Evolutionary conservation across 2,113 vertebrate genomes (phyloP).

Genomic region (Erpornis zantholeuca): DNA sequence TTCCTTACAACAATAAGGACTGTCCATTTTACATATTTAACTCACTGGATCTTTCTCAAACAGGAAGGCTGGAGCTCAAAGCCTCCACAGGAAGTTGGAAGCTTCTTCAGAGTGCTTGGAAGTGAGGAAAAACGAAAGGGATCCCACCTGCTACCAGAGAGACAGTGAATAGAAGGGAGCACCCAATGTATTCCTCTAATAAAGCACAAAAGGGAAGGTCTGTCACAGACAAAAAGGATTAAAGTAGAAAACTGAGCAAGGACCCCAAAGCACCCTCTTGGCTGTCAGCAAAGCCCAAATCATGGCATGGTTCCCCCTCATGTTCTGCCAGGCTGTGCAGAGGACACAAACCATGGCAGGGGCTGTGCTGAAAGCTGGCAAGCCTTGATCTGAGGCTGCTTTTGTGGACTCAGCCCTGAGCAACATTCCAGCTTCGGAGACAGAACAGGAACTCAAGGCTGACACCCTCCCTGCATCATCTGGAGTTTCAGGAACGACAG

Average conservation of each 20-base stretch:
- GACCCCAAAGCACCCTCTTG: background rate
- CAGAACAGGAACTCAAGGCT: background rate
- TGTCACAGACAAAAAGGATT: background rate
- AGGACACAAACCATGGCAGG: fast-evolving
- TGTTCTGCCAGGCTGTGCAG: background rate
- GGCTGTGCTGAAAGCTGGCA: background rate
- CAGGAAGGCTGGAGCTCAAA: background rate
- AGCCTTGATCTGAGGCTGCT: background rate
- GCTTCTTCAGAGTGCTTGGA: background rate
- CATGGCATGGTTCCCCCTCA: background rate
- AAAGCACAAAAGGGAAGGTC: background rate
- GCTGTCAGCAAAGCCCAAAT: background rate
- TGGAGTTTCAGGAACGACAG: background rate
- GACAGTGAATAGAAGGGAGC: background rate
- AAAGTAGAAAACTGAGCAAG: background rate
- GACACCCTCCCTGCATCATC: background rate
- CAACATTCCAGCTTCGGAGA: background rate
- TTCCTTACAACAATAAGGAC: background rate
- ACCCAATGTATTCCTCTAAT: background rate
- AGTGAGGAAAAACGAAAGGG: background rate
- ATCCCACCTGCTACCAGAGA: background rate
- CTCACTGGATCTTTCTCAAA: background rate
- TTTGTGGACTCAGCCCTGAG: background rate
- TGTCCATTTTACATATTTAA: background rate
- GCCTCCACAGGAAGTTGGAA: background rate